A percentile compares a stretch with the other conserved stretches of the same genome.
Evolutionary conservation across 2,888 invertebrate genomes (phyloP).

Genomic region (Deroplatys truncata): DNA sequence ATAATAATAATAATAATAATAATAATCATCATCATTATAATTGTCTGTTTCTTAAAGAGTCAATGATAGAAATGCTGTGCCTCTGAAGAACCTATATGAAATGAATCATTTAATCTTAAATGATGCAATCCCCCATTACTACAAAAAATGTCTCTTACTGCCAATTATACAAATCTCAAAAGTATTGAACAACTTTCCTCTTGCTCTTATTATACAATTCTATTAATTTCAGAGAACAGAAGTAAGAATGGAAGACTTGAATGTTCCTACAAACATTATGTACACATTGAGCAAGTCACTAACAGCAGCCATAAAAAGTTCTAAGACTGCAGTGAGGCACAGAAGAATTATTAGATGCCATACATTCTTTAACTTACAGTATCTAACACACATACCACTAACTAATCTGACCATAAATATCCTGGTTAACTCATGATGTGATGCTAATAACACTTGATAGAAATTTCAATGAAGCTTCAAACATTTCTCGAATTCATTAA

Average conservation of each 20-base stretch:
- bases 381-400: neutral
- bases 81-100: neutral
- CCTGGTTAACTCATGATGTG: neutral
- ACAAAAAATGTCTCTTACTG: neutral
- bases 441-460: neutral
- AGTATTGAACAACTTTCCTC: neutral
- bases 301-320: neutral
- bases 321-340: neutral
- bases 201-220: too few relatives aligned
- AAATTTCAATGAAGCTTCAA: neutral
- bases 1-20: neutral
- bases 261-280: neutral
- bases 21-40: too few relatives aligned
- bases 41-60: neutral
- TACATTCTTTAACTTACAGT: neutral
- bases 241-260: slow-evolving; percentile 1
- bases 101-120: neutral
- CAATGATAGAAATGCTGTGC: neutral
- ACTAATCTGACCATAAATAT: neutral
- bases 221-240: neutral
- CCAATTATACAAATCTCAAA: neutral
- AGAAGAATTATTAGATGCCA: neutral
- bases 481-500: neutral
- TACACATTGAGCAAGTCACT: slow-evolving; percentile 7
- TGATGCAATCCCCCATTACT: neutral